Conservation (phyloP, 2,113 vertebrate genomes). For the Sceloporus undulatus region DNA sequence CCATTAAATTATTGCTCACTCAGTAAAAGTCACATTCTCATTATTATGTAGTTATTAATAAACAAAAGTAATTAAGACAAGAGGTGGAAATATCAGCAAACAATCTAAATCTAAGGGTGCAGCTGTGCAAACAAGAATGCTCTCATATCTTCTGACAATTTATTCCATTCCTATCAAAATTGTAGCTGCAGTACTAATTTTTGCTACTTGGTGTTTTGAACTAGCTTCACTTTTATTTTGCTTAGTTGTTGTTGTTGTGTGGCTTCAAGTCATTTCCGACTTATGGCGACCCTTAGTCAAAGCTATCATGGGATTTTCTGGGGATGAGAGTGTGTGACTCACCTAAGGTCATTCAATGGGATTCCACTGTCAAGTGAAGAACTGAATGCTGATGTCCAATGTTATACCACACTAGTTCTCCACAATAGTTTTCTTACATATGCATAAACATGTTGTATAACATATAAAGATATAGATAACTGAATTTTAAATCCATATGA, state of each 20-base stretch:
- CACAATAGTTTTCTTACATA: not conserved
- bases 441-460: not conserved
- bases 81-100: slow-evolving; percentile 65
- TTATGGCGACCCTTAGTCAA: too few species aligned
- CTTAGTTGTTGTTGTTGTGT: slow-evolving; percentile 7
- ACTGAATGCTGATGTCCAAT: too few species aligned
- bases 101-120: slow-evolving; percentile 58
- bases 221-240: slow-evolving; percentile 67
- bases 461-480: not conserved
- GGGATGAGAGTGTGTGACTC: too few species aligned
- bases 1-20: not conserved
- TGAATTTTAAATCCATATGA: not conserved
- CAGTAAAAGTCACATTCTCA: not conserved
- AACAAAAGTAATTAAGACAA: slow-evolving; percentile 27
- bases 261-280: too few species aligned
- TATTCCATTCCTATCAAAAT: slow-evolving; percentile 74
- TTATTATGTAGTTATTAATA: not conserved
- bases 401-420: too few species aligned
- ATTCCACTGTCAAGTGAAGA: too few species aligned
- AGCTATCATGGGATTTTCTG: too few species aligned
- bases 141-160: slow-evolving; percentile 74
- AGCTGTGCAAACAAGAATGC: slow-evolving; percentile 71
- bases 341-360: too few species aligned
- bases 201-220: slow-evolving; percentile 69
- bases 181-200: slow-evolving; percentile 75